A percentile compares a stretch with the other conserved stretches of the same genome.
These are phyloP conservation scores for Elegia similella DNA, from an alignment of 2,888 invertebrate genomes.

Conservation along the genomic window DNA sequence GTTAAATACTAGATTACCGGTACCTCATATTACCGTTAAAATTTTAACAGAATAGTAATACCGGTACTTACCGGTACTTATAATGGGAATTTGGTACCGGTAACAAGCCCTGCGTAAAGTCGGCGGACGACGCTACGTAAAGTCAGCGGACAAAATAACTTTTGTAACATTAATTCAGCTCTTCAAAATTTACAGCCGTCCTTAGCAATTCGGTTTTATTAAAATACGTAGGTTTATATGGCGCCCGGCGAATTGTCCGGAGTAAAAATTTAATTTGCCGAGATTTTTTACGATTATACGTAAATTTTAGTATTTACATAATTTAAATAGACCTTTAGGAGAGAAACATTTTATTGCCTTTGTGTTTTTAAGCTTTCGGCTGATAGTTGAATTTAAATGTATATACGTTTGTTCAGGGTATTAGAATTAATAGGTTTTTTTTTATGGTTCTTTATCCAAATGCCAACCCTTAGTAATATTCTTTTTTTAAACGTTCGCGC, in stretches of 20 bases:
- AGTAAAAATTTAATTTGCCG: conserved; percentile 61
- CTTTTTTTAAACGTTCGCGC: too few relatives aligned
- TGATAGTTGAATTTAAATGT: conserved; percentile 10
- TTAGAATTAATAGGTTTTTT: background rate
- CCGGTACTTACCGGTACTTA: too few relatives aligned
- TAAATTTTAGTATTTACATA: conserved; percentile 46
- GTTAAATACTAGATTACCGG: too few relatives aligned
- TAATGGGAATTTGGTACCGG: too few relatives aligned
- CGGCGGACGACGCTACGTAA: conserved; percentile 51
- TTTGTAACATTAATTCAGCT: conserved; percentile 61
- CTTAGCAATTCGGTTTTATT: conserved; percentile 71
- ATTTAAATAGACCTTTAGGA: conserved; percentile 27
- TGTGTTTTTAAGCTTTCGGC: conserved; percentile 34
- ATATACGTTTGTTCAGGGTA: background rate
- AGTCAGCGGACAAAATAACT: conserved; percentile 61
- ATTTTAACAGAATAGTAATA: too few relatives aligned
- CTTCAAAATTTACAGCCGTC: conserved; percentile 71
- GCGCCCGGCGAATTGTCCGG: conserved; percentile 46
- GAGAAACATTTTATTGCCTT: conserved; percentile 41
- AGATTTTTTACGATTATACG: conserved; percentile 56
- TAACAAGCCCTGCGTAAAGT: too few relatives aligned
- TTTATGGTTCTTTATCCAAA: background rate
- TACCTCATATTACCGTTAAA: too few relatives aligned
- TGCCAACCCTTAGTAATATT: too few relatives aligned
- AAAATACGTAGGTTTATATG: conserved; percentile 68